A percentile compares a stretch with the other conserved stretches of the same genome.
phyloP scores from a whole-genome alignment of 1,140 invertebrate genomes.

The Heliconius eleuchia region DNA sequence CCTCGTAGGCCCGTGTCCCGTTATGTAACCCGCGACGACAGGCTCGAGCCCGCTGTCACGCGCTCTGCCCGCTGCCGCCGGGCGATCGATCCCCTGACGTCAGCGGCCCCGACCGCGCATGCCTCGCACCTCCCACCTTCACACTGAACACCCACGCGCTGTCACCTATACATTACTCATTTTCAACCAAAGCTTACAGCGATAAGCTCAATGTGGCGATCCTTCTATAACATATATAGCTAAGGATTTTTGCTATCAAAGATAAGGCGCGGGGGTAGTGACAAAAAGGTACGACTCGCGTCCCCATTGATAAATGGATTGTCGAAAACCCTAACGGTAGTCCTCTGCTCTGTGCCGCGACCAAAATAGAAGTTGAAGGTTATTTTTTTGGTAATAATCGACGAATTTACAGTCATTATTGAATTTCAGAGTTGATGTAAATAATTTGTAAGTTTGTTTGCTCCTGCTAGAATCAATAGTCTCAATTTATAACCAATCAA shows the following conservation, averaged over 20 bases:
- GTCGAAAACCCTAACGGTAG: conserved; percentile 43
- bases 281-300: conserved; percentile 44
- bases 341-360: conserved; percentile 2
- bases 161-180: conserved; percentile 36
- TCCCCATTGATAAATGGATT: conserved; percentile 74
- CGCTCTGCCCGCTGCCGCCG: conserved; percentile 49
- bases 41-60: conserved; percentile 60
- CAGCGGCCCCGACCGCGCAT: conserved; percentile 64
- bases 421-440: neutral
- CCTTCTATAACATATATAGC: neutral
- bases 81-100: conserved; percentile 68
- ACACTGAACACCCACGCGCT: conserved; percentile 7
- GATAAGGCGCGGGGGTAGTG: conserved; percentile 31
- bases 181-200: conserved; percentile 8
- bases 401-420: neutral
- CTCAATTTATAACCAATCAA: too few species aligned
- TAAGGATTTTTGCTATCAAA: neutral
- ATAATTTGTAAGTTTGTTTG: neutral
- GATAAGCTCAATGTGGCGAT: neutral
- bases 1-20: conserved; percentile 39
- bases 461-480: neutral
- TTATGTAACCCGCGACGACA: conserved; percentile 56
- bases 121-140: conserved; percentile 47
- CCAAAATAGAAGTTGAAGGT: conserved; percentile 42
- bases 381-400: neutral